phyloP scores from a whole-genome alignment of 2,888 invertebrate genomes.

The Phlogophora meticulosa region DNA sequence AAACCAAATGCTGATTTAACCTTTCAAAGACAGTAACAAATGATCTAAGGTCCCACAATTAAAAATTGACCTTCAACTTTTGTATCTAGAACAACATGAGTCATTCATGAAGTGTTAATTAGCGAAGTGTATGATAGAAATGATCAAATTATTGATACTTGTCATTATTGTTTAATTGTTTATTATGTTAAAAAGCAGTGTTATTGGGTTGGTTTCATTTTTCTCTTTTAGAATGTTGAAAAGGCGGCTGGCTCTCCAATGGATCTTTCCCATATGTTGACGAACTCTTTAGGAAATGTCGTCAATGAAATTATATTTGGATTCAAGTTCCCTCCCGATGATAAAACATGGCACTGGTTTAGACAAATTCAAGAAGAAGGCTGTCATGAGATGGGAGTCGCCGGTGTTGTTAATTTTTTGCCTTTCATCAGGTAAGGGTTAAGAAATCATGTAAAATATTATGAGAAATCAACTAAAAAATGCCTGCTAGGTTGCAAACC shows the following conservation, averaged over 20 bases:
- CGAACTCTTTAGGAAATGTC: constrained; percentile 94
- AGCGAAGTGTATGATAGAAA: constrained; percentile 1
- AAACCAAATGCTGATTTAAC: constrained; percentile 64
- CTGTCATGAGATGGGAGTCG: constrained; percentile 95
- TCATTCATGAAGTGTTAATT: constrained; percentile 28
- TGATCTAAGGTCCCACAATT: constrained; percentile 51
- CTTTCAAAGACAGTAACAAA: constrained; percentile 80
- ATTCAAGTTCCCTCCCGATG: constrained; percentile 92
- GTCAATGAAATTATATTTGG: constrained; percentile 95
- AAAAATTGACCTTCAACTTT: constrained; percentile 65
- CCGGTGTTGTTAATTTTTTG: constrained; percentile 96
- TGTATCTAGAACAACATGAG: constrained; percentile 45
- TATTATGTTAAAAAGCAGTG: constrained; percentile 1
- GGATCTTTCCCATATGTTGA: constrained; percentile 90
- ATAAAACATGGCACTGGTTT: constrained; percentile 95
- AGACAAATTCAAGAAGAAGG: constrained; percentile 96
- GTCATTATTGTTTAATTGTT: not conserved
- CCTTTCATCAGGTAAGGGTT: constrained; percentile 93
- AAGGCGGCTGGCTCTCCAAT: constrained; percentile 76
- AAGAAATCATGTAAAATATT: not conserved
- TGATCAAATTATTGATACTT: constrained; percentile 2
- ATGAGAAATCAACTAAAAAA: too few relatives aligned
- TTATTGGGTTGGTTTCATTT: not conserved
- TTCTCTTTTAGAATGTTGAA: constrained; percentile 78
- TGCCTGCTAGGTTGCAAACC: too few relatives aligned